Evolutionary conservation across 2,113 vertebrate species (phyloP), one percentile per base, ranked within the genome.

Genomic region (Tragelaphus strepsiceros): DNA sequence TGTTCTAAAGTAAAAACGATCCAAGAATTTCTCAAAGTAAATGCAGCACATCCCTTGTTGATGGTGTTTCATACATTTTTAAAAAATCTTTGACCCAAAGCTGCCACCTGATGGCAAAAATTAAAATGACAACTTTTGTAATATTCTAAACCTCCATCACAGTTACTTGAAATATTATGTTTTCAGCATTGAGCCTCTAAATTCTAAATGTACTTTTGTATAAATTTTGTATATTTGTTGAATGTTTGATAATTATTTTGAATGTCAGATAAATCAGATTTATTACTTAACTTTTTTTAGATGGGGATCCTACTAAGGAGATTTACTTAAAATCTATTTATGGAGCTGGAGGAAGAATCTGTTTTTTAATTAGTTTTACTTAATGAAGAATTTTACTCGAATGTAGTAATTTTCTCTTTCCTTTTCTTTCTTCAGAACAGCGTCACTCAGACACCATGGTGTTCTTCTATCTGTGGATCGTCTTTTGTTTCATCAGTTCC

Each of bases 401-500:
- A 5, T 92, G 9, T 96, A 71, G 22, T 92, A 64, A 91, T 81
- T 83, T 91, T 91, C 35, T 92, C 51, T 93, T 82, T 90, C 24
- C 39, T 97, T 98, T 85, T 89, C 53, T 98, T 93, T 98, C 92
- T 98, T 98, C 99, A 99, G 99, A 99, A 93, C 99, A 99, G 99
- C 95, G 93, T 46, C 99, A 99, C 93, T 98, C 98, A 0, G 99
- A 99, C 67, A 99, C 99, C 24, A 98, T 98, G 97, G 99, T 99
- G 94, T 99, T 99, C 99, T 99, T 99, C 99, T 99, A 99, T 99
- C 99, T 99, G 99, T 99, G 99, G 99, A 99, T 99, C 59, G 97
- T 99, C 92, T 99, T 99, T 98, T 99, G 98, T 88, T 98, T 99
- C 94, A 98, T 99, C 99, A 99, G 99, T 98, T 99, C 99, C 51